Percentiles rank a stretch among this genome's conserved stretches.
Evolutionary conservation across 1,140 invertebrate genomes (phyloP).

Genomic region (Ctenoplectra terminalis): DNA sequence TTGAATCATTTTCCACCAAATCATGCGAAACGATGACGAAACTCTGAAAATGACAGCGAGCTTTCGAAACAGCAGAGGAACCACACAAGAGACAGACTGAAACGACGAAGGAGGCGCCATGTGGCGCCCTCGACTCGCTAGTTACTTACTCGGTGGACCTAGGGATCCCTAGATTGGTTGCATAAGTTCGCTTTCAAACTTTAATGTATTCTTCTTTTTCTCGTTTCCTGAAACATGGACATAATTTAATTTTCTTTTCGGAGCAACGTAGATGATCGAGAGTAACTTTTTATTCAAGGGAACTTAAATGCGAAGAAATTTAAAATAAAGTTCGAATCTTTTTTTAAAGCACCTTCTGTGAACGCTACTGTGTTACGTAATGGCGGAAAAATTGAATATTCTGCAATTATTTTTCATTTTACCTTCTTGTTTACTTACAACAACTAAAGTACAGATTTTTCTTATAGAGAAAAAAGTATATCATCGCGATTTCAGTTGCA

Average conservation of each 20-base stretch:
- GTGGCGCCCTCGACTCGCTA: not conserved
- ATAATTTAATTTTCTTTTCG: not conserved
- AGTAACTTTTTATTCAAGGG: too few species aligned
- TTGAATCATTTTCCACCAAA: slow-evolving; percentile 1
- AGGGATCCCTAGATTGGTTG: not conserved
- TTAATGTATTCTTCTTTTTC: not conserved
- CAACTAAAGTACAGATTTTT: not conserved
- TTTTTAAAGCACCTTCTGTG: too few species aligned
- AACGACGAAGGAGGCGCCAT: slow-evolving; percentile 13
- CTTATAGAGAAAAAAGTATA: not conserved
- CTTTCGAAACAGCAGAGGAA: slow-evolving; percentile 18
- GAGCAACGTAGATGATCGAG: too few species aligned
- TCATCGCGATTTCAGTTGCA: not conserved
- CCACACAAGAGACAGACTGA: not conserved
- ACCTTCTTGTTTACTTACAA: too few species aligned
- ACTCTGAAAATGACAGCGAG: slow-evolving; percentile 14
- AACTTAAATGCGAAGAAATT: not conserved
- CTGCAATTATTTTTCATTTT: not conserved
- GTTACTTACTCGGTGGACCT: not conserved
- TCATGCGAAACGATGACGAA: slow-evolving; percentile 1
- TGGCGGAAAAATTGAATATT: not conserved
- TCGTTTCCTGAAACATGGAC: too few species aligned
- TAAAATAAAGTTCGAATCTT: not conserved
- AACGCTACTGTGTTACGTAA: not conserved
- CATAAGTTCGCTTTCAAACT: not conserved